Conservation (phyloP, 2,797 vertebrate genomes). For the Pteropus rufus region DNA sequence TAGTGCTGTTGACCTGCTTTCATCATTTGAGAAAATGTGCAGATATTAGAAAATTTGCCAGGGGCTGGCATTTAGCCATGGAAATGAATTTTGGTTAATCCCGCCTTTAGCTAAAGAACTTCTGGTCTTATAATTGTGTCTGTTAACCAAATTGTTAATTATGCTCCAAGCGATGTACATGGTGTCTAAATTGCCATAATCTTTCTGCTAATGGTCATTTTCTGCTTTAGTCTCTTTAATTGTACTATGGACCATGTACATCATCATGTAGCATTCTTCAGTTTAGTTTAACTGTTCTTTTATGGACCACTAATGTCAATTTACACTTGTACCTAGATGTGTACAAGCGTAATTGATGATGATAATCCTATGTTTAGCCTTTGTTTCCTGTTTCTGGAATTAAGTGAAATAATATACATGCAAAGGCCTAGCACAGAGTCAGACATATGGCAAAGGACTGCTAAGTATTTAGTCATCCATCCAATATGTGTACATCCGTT, state of each 20-base stretch:
- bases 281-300: not conserved
- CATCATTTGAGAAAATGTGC: slow-evolving; percentile 62
- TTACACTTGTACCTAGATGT: not conserved
- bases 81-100: slow-evolving; percentile 47
- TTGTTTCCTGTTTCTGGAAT: not conserved
- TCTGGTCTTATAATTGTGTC: not conserved
- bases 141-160: slow-evolving; percentile 56
- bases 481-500: not conserved
- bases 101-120: slow-evolving; percentile 29
- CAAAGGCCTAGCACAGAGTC: not conserved
- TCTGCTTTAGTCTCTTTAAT: not conserved
- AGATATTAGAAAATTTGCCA: slow-evolving; percentile 50
- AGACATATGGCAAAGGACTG: not conserved
- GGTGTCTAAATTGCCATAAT: not conserved
- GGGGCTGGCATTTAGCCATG: slow-evolving; percentile 31
- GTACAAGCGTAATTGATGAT: not conserved
- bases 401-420: not conserved
- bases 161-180: not conserved
- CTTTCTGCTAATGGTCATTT: slow-evolving; percentile 32
- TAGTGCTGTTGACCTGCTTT: slow-evolving; percentile 46
- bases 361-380: not conserved
- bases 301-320: not conserved
- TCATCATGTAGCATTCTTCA: not conserved
- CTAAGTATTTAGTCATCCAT: not conserved
- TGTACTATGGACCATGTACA: not conserved